Conservation (phyloP, 2,797 vertebrate species). For the Delichon dasypus region DNA sequence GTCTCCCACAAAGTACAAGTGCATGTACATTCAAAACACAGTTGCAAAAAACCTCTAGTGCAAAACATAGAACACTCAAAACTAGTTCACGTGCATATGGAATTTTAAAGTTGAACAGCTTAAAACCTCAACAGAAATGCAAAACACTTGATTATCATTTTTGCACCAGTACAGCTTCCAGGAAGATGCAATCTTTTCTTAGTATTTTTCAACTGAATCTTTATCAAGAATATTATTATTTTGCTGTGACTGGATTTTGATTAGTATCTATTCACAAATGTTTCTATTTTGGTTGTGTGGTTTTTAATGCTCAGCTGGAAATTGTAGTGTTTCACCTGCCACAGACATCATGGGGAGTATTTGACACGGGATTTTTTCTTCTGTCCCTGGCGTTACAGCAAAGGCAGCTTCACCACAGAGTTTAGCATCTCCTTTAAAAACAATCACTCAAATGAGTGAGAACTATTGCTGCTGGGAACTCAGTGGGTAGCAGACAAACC, state of each 20-base stretch:
- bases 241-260: neutral
- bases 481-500: neutral
- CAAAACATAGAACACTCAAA: neutral
- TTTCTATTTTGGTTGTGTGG: neutral
- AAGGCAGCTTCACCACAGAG: neutral
- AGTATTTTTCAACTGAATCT: neutral
- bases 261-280: neutral
- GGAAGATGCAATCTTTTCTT: neutral
- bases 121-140: neutral
- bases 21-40: neutral
- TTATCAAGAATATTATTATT: neutral
- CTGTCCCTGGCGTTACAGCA: neutral
- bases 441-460: neutral
- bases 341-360: neutral
- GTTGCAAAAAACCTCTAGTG: neutral
- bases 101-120: neutral
- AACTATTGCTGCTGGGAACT: neutral
- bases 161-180: neutral
- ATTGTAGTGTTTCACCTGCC: neutral
- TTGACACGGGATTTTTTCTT: neutral
- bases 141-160: neutral
- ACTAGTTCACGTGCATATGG: neutral
- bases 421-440: neutral
- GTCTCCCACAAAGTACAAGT: neutral
- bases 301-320: neutral